phyloP scores from a whole-genome alignment of 1,140 invertebrate genomes.

The Cotesia chilonis region DNA sequence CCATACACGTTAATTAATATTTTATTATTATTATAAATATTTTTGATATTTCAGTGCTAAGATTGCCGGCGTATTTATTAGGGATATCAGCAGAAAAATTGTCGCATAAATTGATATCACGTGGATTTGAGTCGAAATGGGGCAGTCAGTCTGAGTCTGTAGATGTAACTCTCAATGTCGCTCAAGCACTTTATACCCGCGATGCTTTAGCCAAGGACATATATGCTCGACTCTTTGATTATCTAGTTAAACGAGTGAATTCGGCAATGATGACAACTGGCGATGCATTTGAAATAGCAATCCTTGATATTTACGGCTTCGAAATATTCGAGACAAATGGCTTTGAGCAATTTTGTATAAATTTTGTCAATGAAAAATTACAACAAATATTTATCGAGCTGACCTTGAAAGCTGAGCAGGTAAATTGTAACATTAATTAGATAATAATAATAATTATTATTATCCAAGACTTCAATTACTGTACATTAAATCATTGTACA shows the following conservation, averaged over 20 bases:
- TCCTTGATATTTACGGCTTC: slow-evolving; percentile 80
- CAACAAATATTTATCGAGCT: slow-evolving; percentile 83
- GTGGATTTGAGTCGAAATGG: slow-evolving; percentile 81
- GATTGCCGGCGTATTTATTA: slow-evolving; percentile 74
- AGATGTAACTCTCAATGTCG: slow-evolving; percentile 73
- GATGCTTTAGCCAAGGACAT: slow-evolving; percentile 78
- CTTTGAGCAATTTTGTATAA: slow-evolving; percentile 94
- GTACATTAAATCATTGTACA: not conserved
- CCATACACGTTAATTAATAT: not conserved
- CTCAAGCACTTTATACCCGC: slow-evolving; percentile 74
- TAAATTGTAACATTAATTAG: slow-evolving; percentile 45
- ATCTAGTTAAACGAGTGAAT: slow-evolving; percentile 74
- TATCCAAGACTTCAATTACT: not conserved
- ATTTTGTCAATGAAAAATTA: slow-evolving; percentile 90
- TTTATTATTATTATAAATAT: slow-evolving; percentile 14
- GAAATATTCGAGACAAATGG: slow-evolving; percentile 80
- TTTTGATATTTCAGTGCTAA: slow-evolving; percentile 67
- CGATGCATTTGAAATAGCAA: slow-evolving; percentile 66
- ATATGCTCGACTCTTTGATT: slow-evolving; percentile 77
- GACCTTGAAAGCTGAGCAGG: slow-evolving; percentile 78
- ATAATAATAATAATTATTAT: too few species aligned
- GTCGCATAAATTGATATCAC: slow-evolving; percentile 72
- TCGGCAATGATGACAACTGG: slow-evolving; percentile 70
- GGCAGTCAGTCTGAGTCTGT: slow-evolving; percentile 75
- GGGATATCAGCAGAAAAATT: slow-evolving; percentile 71